Conservation (phyloP, 2,888 invertebrate genomes). For the Leptodirus hochenwartii region DNA sequence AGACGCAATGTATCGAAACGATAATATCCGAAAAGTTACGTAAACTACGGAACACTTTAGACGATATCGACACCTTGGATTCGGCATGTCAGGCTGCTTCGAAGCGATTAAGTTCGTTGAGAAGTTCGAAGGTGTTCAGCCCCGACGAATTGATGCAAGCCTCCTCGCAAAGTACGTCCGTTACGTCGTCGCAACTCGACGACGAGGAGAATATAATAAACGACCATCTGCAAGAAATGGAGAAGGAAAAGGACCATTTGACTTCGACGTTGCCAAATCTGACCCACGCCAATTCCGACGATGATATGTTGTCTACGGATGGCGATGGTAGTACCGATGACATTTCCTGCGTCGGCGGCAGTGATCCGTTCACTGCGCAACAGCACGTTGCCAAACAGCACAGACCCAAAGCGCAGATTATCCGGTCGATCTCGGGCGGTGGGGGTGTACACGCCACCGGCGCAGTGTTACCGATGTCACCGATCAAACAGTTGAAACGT, state of each 20-base stretch:
- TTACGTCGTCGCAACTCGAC: conserved; percentile 26
- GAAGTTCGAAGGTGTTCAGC: conserved; percentile 52
- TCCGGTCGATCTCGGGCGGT: conserved; percentile 25
- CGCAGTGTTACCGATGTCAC: not conserved
- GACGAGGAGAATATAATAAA: conserved; percentile 59
- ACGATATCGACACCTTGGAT: conserved; percentile 81
- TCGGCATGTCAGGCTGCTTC: conserved; percentile 73
- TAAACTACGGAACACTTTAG: conserved; percentile 68
- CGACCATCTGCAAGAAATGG: conserved; percentile 62
- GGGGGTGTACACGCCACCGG: conserved; percentile 9
- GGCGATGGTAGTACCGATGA: conserved; percentile 58
- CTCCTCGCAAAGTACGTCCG: conserved; percentile 17
- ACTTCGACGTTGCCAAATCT: conserved; percentile 65
- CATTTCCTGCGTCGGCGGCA: conserved; percentile 26
- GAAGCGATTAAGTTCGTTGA: conserved; percentile 56
- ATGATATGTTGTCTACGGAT: conserved; percentile 67
- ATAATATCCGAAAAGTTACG: conserved; percentile 73
- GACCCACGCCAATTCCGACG: conserved; percentile 71
- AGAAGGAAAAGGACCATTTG: conserved; percentile 64
- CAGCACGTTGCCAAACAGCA: too few relatives aligned
- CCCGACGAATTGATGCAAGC: conserved; percentile 31
- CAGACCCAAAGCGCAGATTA: conserved; percentile 21
- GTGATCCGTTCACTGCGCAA: too few relatives aligned
- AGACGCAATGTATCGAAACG: conserved; percentile 79
- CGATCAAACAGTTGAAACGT: conserved; percentile 16